Base-by-base conservation (phyloP, 2,888 invertebrate species). In the Leucophenga maculata region DNA sequence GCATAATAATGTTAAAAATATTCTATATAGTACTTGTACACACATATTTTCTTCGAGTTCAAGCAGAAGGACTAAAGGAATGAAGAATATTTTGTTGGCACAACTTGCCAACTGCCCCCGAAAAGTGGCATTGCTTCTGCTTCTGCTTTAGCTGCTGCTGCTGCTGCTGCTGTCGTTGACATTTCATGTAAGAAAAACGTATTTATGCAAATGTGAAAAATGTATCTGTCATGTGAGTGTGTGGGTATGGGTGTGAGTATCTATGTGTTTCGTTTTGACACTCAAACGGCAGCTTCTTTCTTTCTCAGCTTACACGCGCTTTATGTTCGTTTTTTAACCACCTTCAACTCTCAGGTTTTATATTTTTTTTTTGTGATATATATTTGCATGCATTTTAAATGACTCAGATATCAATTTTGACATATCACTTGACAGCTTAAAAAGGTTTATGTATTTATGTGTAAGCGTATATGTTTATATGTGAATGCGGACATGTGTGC, bases 381-480 rank as follows among this genome's bases (percentile, higher is more conserved):
- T 75, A 82, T 81, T 81, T 81, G 80, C 84, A 81, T 84, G 80
- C 84, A 84, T 81, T 81, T 81, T 77, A 84, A 81, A 84, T 81
- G 83, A 82, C 81, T 81, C 79, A 83, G 84, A 84, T 81, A 81
- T 81, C 84, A 81, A 81, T 81, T 81, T 84, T 84, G 80, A 82
- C 84, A 80, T 81, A 81, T 81, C 80, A 81, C 84, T 84, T 84
- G 80, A 82, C 80, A 84, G 80, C 80, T 84, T 84, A 84, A 84
- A 81, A 82, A 82, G 84, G 84, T 81, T 81, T 84, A 82, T 81
- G 80, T 82, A 84, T 84, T 81, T 84, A 81, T 80, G 75, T 80
- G 77, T 76, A 77, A 76, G 73, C 80, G 73, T 75, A 76, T 71
- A 69, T 46, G 65, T 72, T 14, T 62, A 13, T 31, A 26, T 11